These are phyloP conservation scores for Gavialis gangeticus DNA, from an alignment of 2,113 vertebrate species.

Conservation along the genomic window DNA sequence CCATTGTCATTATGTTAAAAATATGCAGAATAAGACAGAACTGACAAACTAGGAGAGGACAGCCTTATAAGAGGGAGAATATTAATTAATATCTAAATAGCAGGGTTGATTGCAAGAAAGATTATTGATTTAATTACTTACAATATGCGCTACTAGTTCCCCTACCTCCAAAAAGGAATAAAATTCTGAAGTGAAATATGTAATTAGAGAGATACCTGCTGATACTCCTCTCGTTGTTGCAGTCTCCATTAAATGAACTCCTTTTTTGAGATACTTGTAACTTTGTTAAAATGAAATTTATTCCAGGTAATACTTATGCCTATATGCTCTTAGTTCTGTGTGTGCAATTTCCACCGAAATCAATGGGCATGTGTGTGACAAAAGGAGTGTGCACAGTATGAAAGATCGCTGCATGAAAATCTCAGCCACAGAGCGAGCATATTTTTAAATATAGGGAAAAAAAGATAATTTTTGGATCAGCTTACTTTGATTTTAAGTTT, in stretches of 20 bases:
- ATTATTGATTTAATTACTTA: not conserved
- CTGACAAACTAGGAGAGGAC: not conserved
- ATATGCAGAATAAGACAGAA: not conserved
- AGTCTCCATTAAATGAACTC: not conserved
- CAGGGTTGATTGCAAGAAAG: not conserved
- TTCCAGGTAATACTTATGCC: not conserved
- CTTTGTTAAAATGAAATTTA: not conserved
- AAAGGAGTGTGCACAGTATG: not conserved
- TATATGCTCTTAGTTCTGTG: not conserved
- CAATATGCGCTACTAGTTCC: not conserved
- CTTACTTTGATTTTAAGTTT: not conserved
- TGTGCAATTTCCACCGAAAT: accelerated
- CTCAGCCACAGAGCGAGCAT: not conserved
- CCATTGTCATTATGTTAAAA: not conserved
- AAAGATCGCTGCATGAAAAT: not conserved
- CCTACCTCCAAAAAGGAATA: not conserved
- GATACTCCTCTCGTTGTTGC: not conserved
- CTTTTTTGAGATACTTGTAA: not conserved
- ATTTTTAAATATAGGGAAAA: not conserved
- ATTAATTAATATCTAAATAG: not conserved
- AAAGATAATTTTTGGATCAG: not conserved
- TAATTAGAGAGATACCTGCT: not conserved
- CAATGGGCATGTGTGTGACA: not conserved
- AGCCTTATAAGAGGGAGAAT: not conserved
- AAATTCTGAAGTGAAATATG: not conserved